phyloP scores from a whole-genome alignment of 2,888 invertebrate genomes.

The Octonoba sinensis region DNA sequence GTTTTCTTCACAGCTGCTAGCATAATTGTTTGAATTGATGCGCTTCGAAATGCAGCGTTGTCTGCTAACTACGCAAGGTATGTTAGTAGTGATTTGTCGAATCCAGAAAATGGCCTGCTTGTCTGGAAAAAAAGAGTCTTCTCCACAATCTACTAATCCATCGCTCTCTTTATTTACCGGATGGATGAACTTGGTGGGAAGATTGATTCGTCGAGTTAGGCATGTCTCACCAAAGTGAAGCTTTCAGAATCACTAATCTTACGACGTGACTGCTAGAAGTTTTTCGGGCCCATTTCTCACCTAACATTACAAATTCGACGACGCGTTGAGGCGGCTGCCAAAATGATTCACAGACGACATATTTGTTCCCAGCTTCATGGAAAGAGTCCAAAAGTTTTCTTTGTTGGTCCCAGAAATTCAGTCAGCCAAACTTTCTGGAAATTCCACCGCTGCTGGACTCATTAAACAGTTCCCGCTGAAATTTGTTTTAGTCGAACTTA shows the following conservation, averaged over 20 bases:
- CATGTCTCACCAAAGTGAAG: constrained; percentile 1
- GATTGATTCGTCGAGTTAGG: constrained; percentile 40
- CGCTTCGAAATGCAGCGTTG: too few species aligned
- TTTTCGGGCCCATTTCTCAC: constrained; percentile 54
- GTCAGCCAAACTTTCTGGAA: too few species aligned
- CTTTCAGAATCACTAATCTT: constrained; percentile 42
- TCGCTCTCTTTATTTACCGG: constrained; percentile 1
- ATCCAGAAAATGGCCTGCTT: too few species aligned
- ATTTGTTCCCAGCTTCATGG: constrained; percentile 52
- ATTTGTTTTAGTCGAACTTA: too few species aligned
- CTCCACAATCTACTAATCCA: not conserved
- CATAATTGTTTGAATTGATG: too few species aligned
- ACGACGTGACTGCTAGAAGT: constrained; percentile 29
- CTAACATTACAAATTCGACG: constrained; percentile 62
- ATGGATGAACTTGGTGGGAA: constrained; percentile 17
- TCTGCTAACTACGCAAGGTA: too few species aligned
- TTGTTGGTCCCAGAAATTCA: not conserved
- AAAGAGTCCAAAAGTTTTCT: constrained; percentile 41
- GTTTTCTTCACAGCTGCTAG: too few species aligned
- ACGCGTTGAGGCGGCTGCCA: constrained; percentile 59
- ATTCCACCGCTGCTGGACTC: too few species aligned
- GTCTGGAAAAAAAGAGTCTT: too few species aligned
- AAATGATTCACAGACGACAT: constrained; percentile 57
- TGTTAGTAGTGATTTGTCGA: too few species aligned
- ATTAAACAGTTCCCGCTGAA: too few species aligned